These are phyloP conservation scores for Mastomys natalensis DNA, from an alignment of 2,113 vertebrate genomes.

Conservation along the genomic window DNA sequence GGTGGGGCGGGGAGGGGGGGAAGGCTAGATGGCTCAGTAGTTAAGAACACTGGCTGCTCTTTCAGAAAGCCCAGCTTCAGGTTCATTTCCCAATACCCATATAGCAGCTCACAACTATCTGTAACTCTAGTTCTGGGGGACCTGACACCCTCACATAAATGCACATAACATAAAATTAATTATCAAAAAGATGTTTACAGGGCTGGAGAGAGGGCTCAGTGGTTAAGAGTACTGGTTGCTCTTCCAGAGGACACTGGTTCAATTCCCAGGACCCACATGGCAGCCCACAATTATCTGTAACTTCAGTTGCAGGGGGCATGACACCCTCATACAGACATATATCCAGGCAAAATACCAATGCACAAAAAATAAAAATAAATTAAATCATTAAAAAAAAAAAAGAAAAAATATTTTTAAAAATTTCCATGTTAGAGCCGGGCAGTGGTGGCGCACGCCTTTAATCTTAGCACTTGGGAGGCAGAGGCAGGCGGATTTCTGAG, in stretches of 20 bases:
- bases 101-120: background rate
- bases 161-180: background rate
- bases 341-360: background rate
- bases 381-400: background rate
- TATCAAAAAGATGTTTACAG: background rate
- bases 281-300: background rate
- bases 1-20: accelerated
- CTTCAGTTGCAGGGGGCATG: background rate
- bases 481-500: background rate
- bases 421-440: background rate
- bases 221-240: background rate
- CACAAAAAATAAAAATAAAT: background rate
- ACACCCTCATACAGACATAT: background rate
- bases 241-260: background rate
- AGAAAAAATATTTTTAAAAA: background rate
- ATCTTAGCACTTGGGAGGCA: background rate
- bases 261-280: background rate
- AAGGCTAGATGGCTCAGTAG: background rate
- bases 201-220: background rate
- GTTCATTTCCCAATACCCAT: background rate
- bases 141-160: background rate
- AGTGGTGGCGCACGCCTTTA: background rate
- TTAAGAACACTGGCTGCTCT: background rate
- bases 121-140: background rate
- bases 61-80: background rate